Percentiles rank a stretch among this genome's conserved stretches.
Evolutionary conservation across 1,140 invertebrate species (phyloP).

Genomic region (Psix sp.): DNA sequence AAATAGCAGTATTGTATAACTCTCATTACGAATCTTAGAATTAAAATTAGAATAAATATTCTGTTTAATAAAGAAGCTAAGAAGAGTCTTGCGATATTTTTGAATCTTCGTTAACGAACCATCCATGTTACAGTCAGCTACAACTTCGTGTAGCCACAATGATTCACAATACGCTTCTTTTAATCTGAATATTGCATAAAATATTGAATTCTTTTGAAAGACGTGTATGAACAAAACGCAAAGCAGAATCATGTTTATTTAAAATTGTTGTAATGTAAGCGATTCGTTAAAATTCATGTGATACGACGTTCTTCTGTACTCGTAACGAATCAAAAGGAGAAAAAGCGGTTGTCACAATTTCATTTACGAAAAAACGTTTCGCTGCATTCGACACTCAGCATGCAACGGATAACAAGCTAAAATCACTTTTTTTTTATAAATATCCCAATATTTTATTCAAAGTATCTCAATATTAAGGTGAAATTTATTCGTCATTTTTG

Average conservation of each 20-base stretch:
- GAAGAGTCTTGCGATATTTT: conserved; percentile 15
- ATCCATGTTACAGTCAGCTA: conserved; percentile 3
- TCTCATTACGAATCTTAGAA: background rate
- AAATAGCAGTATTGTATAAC: conserved; percentile 11
- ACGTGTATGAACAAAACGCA: no score
- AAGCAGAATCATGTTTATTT: conserved; percentile 28
- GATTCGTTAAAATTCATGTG: conserved; percentile 40
- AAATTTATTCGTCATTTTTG: no score
- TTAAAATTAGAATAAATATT: conserved; percentile 13
- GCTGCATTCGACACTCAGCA: conserved; percentile 17
- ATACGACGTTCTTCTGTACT: background rate
- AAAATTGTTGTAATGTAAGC: conserved; percentile 31
- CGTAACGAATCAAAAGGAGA: conserved; percentile 36
- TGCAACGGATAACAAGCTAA: no score
- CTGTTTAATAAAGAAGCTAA: conserved; percentile 19
- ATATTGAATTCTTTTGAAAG: no score
- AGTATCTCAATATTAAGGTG: no score
- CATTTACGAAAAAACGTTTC: conserved; percentile 29
- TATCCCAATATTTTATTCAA: no score
- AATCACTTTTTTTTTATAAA: no score
- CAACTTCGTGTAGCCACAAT: conserved; percentile 14
- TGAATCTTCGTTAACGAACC: conserved; percentile 26
- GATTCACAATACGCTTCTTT: no score
- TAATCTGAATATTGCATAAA: no score
- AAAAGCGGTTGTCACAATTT: conserved; percentile 33